Conservation (phyloP, 2,797 vertebrate species). For the Gobionotothen gibberifrons region DNA sequence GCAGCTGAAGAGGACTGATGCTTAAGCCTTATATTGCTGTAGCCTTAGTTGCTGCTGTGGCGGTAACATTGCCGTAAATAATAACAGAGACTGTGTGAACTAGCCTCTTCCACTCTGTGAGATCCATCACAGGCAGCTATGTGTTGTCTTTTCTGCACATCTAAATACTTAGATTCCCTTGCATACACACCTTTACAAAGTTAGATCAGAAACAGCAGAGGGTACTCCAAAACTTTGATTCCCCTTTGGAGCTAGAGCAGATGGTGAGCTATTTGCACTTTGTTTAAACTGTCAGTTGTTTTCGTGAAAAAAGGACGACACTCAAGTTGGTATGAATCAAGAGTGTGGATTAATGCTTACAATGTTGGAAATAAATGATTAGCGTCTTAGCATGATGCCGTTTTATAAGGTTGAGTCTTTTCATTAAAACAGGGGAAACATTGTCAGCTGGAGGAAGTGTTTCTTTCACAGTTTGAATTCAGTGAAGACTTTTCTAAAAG, state of each 20-base stretch:
- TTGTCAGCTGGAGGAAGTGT: too few relatives aligned
- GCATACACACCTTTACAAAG: slow-evolving; percentile 2
- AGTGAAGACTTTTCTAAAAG: too few relatives aligned
- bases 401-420: slow-evolving; percentile 16
- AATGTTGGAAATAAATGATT: slow-evolving; percentile 13
- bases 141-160: slow-evolving; percentile 2
- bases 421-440: too few relatives aligned
- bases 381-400: slow-evolving; percentile 4
- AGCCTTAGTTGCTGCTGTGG: background rate
- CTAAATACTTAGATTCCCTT: slow-evolving; percentile 1
- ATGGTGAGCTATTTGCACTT: slow-evolving; percentile 25
- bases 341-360: slow-evolving; percentile 3
- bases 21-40: background rate
- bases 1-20: slow-evolving; percentile 36
- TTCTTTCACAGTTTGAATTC: too few relatives aligned
- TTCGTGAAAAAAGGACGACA: slow-evolving; percentile 42
- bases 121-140: slow-evolving; percentile 35
- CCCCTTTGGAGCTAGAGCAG: slow-evolving; percentile 32
- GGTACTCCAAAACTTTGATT: slow-evolving; percentile 8
- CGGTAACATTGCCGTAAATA: slow-evolving; percentile 34
- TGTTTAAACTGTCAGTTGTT: slow-evolving; percentile 10
- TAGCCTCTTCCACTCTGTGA: slow-evolving; percentile 10
- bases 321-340: slow-evolving; percentile 32
- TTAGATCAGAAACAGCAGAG: slow-evolving; percentile 2
- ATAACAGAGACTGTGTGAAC: slow-evolving; percentile 34